A percentile compares a stretch with the other conserved stretches of the same genome.
These are phyloP conservation scores for Scotopteryx bipunctaria DNA, from an alignment of 2,888 invertebrate species.

Conservation along the genomic window DNA sequence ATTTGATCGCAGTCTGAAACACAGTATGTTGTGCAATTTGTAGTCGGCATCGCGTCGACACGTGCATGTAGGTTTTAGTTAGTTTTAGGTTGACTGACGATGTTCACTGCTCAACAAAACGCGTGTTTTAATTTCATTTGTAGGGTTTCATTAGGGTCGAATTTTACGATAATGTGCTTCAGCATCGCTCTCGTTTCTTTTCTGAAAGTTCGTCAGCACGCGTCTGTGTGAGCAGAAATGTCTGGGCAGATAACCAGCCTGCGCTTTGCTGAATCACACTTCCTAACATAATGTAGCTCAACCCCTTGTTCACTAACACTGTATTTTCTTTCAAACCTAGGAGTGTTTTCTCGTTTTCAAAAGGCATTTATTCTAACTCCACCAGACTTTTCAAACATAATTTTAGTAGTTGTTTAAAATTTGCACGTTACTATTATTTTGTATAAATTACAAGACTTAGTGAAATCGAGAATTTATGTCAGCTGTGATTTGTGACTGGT, in stretches of 20 bases:
- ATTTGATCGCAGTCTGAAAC: slow-evolving; percentile 12
- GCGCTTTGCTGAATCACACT: slow-evolving; percentile 1
- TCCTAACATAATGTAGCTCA: slow-evolving; percentile 2
- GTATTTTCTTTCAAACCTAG: slow-evolving; percentile 34
- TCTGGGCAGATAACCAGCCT: not conserved
- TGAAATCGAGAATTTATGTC: slow-evolving; percentile 82
- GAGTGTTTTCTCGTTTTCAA: slow-evolving; percentile 45
- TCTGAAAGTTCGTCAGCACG: not conserved
- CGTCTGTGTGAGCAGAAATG: too few relatives aligned
- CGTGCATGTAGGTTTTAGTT: slow-evolving; percentile 27
- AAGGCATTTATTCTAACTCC: slow-evolving; percentile 71
- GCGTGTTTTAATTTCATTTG: slow-evolving; percentile 2
- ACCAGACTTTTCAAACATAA: slow-evolving; percentile 57
- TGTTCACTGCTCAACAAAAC: slow-evolving; percentile 60
- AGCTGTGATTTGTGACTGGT: slow-evolving; percentile 83
- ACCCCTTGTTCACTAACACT: slow-evolving; percentile 42
- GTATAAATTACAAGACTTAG: slow-evolving; percentile 78
- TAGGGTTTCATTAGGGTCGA: slow-evolving; percentile 4
- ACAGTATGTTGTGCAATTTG: slow-evolving; percentile 18
- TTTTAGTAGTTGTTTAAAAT: slow-evolving; percentile 63
- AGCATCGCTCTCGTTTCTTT: slow-evolving; percentile 23
- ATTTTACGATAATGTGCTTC: not conserved
- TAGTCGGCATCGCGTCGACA: slow-evolving; percentile 14
- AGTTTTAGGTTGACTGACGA: slow-evolving; percentile 49
- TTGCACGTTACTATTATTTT: slow-evolving; percentile 72